Percentiles rank a stretch among this genome's conserved stretches.
Conservation (phyloP, 2,888 invertebrate genomes). For the Tanypteryx hageni region DNA sequence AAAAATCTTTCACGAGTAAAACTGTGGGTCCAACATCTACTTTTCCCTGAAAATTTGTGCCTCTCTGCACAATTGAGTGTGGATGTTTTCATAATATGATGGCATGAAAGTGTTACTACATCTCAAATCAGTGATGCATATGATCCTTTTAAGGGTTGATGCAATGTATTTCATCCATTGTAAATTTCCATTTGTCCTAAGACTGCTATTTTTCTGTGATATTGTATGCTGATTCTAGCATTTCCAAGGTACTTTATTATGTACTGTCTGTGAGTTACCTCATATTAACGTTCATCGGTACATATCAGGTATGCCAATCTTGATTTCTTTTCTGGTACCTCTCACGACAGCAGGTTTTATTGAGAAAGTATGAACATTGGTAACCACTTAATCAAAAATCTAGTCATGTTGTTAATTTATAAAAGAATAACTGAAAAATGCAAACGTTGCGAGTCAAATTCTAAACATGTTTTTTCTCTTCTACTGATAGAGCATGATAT, state of each 20-base stretch:
- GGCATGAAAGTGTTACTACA: conserved; percentile 55
- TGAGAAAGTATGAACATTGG: conserved; percentile 5
- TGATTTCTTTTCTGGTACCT: conserved; percentile 28
- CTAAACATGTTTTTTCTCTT: not conserved
- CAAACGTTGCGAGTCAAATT: conserved; percentile 10
- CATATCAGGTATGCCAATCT: conserved; percentile 40
- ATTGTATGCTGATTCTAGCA: conserved; percentile 57
- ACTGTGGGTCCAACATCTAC: conserved; percentile 63
- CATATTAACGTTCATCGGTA: too few relatives aligned
- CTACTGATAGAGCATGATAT: not conserved
- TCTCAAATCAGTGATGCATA: conserved; percentile 11
- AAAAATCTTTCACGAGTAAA: conserved; percentile 29
- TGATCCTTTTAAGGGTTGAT: conserved; percentile 42
- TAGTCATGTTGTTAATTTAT: conserved; percentile 16
- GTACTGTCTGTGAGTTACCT: conserved; percentile 49
- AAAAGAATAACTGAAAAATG: not conserved
- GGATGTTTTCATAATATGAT: conserved; percentile 46
- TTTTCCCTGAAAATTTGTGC: conserved; percentile 57
- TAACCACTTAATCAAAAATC: not conserved
- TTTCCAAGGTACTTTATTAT: conserved; percentile 51
- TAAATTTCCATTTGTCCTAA: conserved; percentile 58
- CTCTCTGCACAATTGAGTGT: conserved; percentile 56
- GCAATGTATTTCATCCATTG: conserved; percentile 61
- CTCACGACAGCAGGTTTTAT: conserved; percentile 28
- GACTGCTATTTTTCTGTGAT: conserved; percentile 64